phyloP scores from a whole-genome alignment of 2,888 invertebrate species.

The Beris morrisii region DNA sequence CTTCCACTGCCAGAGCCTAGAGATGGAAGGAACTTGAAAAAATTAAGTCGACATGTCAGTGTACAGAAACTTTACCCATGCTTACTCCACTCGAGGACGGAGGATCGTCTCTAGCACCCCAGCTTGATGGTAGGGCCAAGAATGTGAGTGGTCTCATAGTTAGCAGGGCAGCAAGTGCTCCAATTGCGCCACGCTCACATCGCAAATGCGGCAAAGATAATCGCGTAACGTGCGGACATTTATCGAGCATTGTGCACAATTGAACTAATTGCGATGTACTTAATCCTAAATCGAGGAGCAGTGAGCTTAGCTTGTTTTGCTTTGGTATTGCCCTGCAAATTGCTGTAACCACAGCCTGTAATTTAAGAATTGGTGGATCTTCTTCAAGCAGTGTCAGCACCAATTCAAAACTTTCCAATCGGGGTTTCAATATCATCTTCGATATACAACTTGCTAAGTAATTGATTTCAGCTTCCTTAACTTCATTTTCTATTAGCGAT shows the following conservation, averaged over 20 bases:
- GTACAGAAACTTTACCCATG: constrained; percentile 52
- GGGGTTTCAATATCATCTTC: constrained; percentile 57
- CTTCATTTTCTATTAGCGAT: constrained; percentile 59
- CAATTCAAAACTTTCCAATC: constrained; percentile 59
- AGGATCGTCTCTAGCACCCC: constrained; percentile 59
- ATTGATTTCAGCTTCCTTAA: constrained; percentile 58
- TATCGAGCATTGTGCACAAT: constrained; percentile 58
- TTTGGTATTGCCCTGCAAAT: constrained; percentile 52
- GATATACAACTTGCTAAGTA: constrained; percentile 57
- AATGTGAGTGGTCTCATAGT: constrained; percentile 58
- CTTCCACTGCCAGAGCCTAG: constrained; percentile 57
- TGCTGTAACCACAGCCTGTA: constrained; percentile 61
- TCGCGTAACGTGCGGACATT: constrained; percentile 58
- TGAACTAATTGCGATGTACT: constrained; percentile 60
- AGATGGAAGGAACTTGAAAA: constrained; percentile 11
- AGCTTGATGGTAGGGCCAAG: constrained; percentile 59
- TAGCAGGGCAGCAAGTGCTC: constrained; percentile 58
- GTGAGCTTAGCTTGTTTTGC: constrained; percentile 54
- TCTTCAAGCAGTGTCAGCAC: constrained; percentile 61
- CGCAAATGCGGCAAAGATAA: constrained; percentile 61
- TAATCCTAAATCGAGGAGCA: constrained; percentile 61
- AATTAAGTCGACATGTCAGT: neutral
- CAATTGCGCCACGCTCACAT: constrained; percentile 60
- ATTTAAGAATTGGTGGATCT: constrained; percentile 56
- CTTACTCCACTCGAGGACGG: constrained; percentile 59